Conservation (phyloP, 2,888 invertebrate genomes). For the Sisyra nigra region DNA sequence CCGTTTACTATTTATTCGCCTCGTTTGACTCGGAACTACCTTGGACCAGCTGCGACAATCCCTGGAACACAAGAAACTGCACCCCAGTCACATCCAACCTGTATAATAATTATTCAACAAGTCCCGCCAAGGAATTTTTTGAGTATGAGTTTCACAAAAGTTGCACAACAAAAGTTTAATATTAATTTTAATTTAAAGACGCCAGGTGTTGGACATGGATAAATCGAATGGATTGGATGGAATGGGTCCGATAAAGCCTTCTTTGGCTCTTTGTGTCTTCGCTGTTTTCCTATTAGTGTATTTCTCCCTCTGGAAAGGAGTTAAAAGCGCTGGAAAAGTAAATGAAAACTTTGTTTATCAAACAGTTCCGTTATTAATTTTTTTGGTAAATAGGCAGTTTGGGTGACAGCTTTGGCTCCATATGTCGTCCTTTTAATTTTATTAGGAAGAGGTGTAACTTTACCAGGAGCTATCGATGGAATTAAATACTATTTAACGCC, state of each 20-base stretch:
- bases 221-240: conserved; percentile 67
- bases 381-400: conserved; percentile 54
- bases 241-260: conserved; percentile 80
- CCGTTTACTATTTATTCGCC: conserved; percentile 76
- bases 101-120: conserved; percentile 39
- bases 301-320: conserved; percentile 94
- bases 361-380: neutral
- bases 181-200: conserved; percentile 35
- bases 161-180: neutral
- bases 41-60: conserved; percentile 74
- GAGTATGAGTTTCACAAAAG: conserved; percentile 42
- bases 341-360: conserved; percentile 14
- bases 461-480: conserved; percentile 73
- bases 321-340: conserved; percentile 84
- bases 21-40: conserved; percentile 68
- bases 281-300: conserved; percentile 87
- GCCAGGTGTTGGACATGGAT: conserved; percentile 73
- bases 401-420: conserved; percentile 89
- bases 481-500: conserved; percentile 80
- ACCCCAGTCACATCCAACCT: conserved; percentile 41
- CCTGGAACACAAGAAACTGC: conserved; percentile 73
- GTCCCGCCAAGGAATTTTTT: conserved; percentile 78
- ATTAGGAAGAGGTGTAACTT: conserved; percentile 63
- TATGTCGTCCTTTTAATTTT: conserved; percentile 81
- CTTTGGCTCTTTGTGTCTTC: conserved; percentile 76